These are phyloP conservation scores for Oreohelix idahoensis DNA, from an alignment of 1,140 invertebrate genomes.

Conservation along the genomic window DNA sequence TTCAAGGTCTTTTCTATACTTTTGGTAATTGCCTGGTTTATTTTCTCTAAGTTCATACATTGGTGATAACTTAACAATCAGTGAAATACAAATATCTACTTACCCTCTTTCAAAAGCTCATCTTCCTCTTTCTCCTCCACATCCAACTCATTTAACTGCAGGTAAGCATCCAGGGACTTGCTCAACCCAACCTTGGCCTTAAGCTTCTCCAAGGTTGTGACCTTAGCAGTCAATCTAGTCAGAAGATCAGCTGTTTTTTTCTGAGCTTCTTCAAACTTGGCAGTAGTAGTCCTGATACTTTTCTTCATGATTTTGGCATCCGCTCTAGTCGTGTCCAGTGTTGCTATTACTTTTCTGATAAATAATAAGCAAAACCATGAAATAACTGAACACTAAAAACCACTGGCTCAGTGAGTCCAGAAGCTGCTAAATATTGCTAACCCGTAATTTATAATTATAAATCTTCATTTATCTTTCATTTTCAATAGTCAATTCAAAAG, in stretches of 20 bases:
- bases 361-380: neutral
- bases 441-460: too few relatives aligned
- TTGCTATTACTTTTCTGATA: slow-evolving; percentile 67
- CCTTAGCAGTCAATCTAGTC: slow-evolving; percentile 66
- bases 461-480: too few relatives aligned
- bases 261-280: slow-evolving; percentile 68
- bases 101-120: slow-evolving; percentile 69
- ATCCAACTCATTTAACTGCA: slow-evolving; percentile 70
- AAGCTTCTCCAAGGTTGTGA: slow-evolving; percentile 70
- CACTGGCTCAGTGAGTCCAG: too few relatives aligned
- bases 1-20: too few relatives aligned
- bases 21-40: too few relatives aligned
- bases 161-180: slow-evolving; percentile 69
- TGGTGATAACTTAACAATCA: neutral
- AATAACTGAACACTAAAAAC: too few relatives aligned
- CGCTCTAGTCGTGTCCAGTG: slow-evolving; percentile 68
- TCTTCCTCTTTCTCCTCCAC: slow-evolving; percentile 69
- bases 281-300: slow-evolving; percentile 66
- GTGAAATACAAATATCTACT: neutral
- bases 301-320: slow-evolving; percentile 71
- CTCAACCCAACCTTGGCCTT: slow-evolving; percentile 69
- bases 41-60: too few relatives aligned
- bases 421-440: too few relatives aligned
- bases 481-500: too few relatives aligned
- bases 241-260: slow-evolving; percentile 66